Percentiles rank a stretch among this genome's conserved stretches.
phyloP scores from a whole-genome alignment of 2,113 vertebrate genomes.

The Myodes glareolus region DNA sequence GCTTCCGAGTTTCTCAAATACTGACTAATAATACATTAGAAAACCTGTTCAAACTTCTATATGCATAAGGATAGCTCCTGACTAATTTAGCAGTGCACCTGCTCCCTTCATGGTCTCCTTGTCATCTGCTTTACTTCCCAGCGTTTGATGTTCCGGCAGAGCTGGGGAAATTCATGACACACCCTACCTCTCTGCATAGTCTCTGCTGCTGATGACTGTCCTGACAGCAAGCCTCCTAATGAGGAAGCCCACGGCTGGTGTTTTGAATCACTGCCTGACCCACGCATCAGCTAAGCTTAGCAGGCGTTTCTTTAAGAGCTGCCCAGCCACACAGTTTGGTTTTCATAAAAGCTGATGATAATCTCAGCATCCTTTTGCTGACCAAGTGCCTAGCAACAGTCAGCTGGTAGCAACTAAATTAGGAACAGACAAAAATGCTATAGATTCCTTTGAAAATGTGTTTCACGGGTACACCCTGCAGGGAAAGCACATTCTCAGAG shows the following conservation, averaged over 20 bases:
- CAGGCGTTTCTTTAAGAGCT: neutral
- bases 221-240: neutral
- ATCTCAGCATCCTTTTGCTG: neutral
- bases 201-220: too few species aligned
- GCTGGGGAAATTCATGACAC: neutral
- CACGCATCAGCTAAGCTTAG: neutral
- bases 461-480: neutral
- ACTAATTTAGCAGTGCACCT: slow-evolving; percentile 41
- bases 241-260: neutral
- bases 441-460: neutral
- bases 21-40: neutral
- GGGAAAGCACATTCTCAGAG: neutral
- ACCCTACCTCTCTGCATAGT: fast-evolving
- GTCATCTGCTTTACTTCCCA: neutral
- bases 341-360: neutral
- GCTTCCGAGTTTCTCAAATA: neutral
- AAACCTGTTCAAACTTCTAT: neutral
- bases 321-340: neutral
- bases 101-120: slow-evolving; percentile 18
- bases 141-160: neutral
- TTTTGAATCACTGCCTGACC: neutral
- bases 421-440: neutral
- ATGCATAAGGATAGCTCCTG: neutral
- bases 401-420: neutral
- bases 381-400: neutral